Evolutionary conservation across 2,797 vertebrate genomes (phyloP), one percentile per base, ranked within the genome.

Genomic region (Antrozous pallidus): DNA sequence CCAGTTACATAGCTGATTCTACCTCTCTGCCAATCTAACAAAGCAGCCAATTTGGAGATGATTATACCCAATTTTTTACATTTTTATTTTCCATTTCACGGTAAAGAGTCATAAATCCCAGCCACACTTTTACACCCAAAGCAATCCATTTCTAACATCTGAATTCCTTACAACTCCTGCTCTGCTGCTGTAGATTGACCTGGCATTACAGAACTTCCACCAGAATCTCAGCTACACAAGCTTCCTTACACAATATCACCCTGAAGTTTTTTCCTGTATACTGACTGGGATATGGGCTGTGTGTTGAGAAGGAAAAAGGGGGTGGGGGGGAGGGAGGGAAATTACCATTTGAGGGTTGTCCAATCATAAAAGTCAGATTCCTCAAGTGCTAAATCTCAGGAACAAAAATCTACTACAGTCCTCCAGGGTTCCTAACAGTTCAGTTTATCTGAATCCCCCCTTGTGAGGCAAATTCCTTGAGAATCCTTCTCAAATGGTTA

Each of bases 401-500:
- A 95, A 67, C 45, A 85, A 85, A 90, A 79, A 38, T 33, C 56
- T 45, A n/a, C 51, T 74, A 45, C 5, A 86, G n/a, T 79, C 45
- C 40, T 86, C 42, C 17, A 45, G 36, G 47, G 42, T 95, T 89
- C 54, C 75, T 78, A 78, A 73, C 3, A 18, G 42, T 83, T 83
- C 61, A 58, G 12, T 22, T 47, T 89, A 36, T 33, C 20, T 74
- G 42, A 91, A 89, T 79, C 6, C 40, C 18, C 54, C 67, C 90
- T 71, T 90, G 40, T 80, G 67, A 81, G 26, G 40, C 42, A 91
- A 79, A 86, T 28, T 91, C 49, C 7, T 49, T 71, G 38, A 79
- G 65, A 96, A 75, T 5, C 17, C 51, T 74, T 95, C 83, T 89
- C 75, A 86, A 85, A 85, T 67, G 54, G 40, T 69, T 87, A 71